Evolutionary conservation across 1,140 invertebrate species (phyloP).

Genomic region (Cherax quadricarinatus): DNA sequence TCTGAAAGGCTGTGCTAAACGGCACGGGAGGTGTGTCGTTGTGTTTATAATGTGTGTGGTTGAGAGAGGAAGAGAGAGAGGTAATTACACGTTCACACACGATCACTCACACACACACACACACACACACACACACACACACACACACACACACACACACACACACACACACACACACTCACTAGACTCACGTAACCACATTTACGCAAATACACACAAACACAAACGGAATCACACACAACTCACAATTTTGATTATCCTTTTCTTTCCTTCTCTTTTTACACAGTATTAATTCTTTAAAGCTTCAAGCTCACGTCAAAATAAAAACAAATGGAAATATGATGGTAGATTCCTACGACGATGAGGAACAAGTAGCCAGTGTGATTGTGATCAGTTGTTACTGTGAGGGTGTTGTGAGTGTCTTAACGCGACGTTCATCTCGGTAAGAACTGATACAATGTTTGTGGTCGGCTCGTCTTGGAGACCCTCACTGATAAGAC

Average conservation of each 20-base stretch:
- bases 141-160: no score
- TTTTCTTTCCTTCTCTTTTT: no score
- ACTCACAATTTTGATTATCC: no score
- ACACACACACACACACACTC: no score
- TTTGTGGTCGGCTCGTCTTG: neutral
- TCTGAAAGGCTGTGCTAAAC: neutral
- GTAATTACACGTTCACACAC: no score
- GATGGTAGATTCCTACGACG: neutral
- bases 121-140: no score
- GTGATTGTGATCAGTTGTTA: neutral
- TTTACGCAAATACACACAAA: no score
- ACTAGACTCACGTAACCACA: no score
- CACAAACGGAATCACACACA: no score
- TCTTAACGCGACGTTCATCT: neutral
- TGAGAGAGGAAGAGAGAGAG: no score
- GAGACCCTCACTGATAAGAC: neutral
- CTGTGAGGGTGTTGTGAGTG: neutral
- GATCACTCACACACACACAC: no score
- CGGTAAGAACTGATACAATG: neutral
- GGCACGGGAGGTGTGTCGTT: neutral
- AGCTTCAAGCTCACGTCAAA: neutral
- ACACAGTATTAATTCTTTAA: neutral
- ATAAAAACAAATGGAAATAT: neutral
- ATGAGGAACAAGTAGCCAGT: neutral
- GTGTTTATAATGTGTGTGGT: no score